A percentile compares a stretch with the other conserved stretches of the same genome.
Conservation (phyloP, 1,140 invertebrate species). For the Apis mellifera region DNA sequence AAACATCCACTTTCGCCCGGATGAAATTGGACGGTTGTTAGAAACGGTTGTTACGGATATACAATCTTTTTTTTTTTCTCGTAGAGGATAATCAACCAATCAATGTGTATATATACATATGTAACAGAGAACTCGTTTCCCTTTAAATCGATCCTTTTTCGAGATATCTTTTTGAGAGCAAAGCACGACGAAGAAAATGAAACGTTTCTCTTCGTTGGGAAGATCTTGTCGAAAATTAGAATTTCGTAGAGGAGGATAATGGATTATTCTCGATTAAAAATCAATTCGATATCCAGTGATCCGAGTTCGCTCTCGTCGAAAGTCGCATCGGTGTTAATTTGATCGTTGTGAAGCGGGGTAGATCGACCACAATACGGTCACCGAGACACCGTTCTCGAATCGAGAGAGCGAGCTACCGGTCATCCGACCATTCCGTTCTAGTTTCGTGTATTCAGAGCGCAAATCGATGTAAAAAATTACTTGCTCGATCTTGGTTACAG, state of each 20-base stretch:
- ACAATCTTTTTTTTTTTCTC: background rate
- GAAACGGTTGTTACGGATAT: no score
- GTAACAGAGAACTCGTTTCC: no score
- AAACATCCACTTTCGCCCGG: background rate
- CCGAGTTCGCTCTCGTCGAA: conserved; percentile 52
- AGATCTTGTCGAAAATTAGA: no score
- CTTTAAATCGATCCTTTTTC: conserved; percentile 8
- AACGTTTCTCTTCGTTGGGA: conserved; percentile 1
- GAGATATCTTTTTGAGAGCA: conserved; percentile 6
- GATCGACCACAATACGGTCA: background rate
- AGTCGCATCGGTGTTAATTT: conserved; percentile 46
- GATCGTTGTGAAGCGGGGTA: background rate
- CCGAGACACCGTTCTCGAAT: background rate
- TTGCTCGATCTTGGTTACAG: no score
- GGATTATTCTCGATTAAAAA: conserved; percentile 3
- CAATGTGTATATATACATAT: no score
- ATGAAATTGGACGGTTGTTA: background rate
- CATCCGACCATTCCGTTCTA: conserved; percentile 45
- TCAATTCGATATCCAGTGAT: conserved; percentile 26
- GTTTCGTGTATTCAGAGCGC: conserved; percentile 25
- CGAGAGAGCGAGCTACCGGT: background rate
- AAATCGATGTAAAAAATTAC: no score
- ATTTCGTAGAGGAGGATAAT: background rate
- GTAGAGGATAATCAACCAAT: background rate
- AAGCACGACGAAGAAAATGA: background rate